Percentiles rank a stretch among this genome's conserved stretches.
These are phyloP conservation scores for Calameuta idolon DNA, from an alignment of 2,888 invertebrate genomes.

Conservation along the genomic window DNA sequence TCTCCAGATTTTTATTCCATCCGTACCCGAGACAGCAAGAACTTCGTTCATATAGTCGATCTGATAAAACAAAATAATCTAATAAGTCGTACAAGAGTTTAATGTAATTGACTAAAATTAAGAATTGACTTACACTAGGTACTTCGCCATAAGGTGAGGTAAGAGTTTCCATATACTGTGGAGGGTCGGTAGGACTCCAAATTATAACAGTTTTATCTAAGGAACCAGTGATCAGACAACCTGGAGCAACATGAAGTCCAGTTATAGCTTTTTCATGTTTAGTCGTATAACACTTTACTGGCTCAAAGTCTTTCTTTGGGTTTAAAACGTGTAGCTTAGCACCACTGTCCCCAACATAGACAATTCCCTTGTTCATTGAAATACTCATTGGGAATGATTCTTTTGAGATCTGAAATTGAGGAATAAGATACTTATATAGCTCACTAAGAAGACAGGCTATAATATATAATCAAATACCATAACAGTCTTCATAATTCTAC, in stretches of 20 bases:
- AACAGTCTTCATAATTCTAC: constrained; percentile 63
- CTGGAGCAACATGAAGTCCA: constrained; percentile 52
- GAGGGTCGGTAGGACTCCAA: constrained; percentile 61
- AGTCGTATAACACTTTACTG: constrained; percentile 49
- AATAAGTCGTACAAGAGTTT: background rate
- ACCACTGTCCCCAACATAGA: constrained; percentile 55
- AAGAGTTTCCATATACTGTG: constrained; percentile 45
- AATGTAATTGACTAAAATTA: background rate
- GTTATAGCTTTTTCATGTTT: constrained; percentile 58
- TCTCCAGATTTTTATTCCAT: constrained; percentile 57
- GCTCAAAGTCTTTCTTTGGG: constrained; percentile 48
- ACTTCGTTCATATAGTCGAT: constrained; percentile 57
- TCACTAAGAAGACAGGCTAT: constrained; percentile 3
- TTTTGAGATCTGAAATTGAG: constrained; percentile 48
- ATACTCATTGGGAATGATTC: constrained; percentile 58
- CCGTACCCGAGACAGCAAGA: constrained; percentile 56
- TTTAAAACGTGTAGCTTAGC: constrained; percentile 54
- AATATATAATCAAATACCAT: constrained; percentile 38
- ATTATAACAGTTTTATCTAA: constrained; percentile 59
- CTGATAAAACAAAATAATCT: constrained; percentile 36
- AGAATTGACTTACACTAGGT: constrained; percentile 49
- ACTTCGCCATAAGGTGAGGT: constrained; percentile 50
- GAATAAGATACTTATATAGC: background rate
- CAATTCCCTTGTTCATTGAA: constrained; percentile 45
- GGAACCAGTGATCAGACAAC: constrained; percentile 62